Evolutionary conservation across 2,888 invertebrate species (phyloP).

Genomic region (Chrysina gloriosa): DNA sequence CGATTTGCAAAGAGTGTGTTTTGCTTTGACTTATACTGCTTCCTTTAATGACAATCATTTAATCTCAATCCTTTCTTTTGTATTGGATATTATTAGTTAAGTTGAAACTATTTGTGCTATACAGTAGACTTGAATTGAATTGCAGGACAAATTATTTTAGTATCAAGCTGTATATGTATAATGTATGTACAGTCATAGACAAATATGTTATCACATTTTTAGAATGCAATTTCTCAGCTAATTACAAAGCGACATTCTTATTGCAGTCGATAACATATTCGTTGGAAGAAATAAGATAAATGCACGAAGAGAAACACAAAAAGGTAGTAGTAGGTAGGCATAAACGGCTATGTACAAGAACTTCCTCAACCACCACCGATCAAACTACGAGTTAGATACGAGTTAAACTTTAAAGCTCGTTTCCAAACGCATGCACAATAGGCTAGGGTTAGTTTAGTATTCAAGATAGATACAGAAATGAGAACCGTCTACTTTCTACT

Average conservation of each 20-base stretch:
- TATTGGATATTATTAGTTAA: too few species aligned
- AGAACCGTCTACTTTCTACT: constrained; percentile 43
- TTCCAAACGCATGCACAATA: constrained; percentile 28
- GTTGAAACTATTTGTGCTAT: too few species aligned
- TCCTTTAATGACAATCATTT: too few species aligned
- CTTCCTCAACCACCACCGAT: constrained; percentile 28
- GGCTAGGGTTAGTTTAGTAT: constrained; percentile 10
- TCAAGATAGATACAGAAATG: constrained; percentile 7
- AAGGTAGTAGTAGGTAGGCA: neutral
- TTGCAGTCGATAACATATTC: neutral
- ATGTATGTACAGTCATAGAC: constrained; percentile 4
- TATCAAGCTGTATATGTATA: neutral
- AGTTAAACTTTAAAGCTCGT: constrained; percentile 32
- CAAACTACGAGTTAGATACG: too few species aligned
- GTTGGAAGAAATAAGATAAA: neutral
- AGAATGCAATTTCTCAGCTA: neutral
- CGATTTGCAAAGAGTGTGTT: too few species aligned
- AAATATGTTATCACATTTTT: constrained; percentile 10
- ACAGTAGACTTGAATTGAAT: neutral
- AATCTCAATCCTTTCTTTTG: too few species aligned
- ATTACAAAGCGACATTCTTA: too few species aligned
- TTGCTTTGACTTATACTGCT: too few species aligned
- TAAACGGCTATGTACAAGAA: constrained; percentile 23
- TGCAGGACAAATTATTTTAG: constrained; percentile 10
- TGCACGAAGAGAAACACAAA: constrained; percentile 16